These are phyloP conservation scores for Taxidea taxus DNA, from an alignment of 2,113 vertebrate genomes.

Conservation along the genomic window DNA sequence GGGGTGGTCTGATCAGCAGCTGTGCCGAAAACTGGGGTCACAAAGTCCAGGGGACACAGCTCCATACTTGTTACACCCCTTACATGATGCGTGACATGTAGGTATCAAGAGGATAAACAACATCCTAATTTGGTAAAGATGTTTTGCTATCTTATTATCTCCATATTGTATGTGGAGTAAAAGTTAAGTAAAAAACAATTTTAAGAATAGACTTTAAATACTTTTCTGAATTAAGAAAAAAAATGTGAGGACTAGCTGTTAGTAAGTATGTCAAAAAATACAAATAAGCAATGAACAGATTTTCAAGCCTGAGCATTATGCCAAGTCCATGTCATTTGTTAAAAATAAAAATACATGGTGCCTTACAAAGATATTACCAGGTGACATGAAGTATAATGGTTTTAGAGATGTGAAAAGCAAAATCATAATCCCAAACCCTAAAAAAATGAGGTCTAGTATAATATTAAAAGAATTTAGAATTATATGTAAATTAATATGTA, in stretches of 20 bases:
- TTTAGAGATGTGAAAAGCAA: not conserved
- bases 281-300: slow-evolving; percentile 42
- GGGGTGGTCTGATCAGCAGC: not conserved
- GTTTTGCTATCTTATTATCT: not conserved
- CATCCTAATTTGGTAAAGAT: not conserved
- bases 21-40: not conserved
- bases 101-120: not conserved
- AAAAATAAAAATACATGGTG: slow-evolving; percentile 17
- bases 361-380: not conserved
- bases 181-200: not conserved
- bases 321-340: slow-evolving; percentile 43
- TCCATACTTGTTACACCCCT: fast-evolving
- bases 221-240: slow-evolving; percentile 2
- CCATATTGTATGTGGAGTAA: not conserved
- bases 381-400: not conserved
- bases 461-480: not conserved
- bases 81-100: not conserved
- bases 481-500: not conserved
- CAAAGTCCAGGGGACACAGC: too few relatives aligned
- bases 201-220: slow-evolving; percentile 44
- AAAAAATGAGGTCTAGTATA: not conserved
- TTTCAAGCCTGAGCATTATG: slow-evolving; percentile 25
- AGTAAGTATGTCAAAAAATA: slow-evolving; percentile 45
- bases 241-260: slow-evolving; percentile 44
- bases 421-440: not conserved